phyloP scores from a whole-genome alignment of 2,113 vertebrate species.

The Elaphurus davidianus region DNA sequence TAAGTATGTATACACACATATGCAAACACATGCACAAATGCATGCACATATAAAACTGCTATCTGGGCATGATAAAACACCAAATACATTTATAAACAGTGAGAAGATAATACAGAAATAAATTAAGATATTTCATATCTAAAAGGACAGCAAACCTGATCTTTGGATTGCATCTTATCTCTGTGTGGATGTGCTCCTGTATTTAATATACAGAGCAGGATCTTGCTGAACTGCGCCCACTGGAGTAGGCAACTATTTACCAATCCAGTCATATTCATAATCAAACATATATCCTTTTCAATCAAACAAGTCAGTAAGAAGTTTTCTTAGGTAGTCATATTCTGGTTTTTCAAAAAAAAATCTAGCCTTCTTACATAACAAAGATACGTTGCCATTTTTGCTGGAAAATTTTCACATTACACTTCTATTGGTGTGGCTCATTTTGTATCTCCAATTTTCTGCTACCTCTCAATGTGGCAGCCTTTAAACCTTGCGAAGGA shows the following conservation, averaged over 20 bases:
- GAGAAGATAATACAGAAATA: background rate
- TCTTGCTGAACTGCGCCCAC: conserved; percentile 81
- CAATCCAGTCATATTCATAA: conserved; percentile 96
- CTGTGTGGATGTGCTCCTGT: conserved; percentile 84
- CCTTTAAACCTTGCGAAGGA: conserved; percentile 98
- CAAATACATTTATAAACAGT: background rate
- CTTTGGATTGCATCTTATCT: conserved; percentile 84
- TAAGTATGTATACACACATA: background rate
- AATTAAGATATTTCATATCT: background rate
- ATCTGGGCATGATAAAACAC: background rate
- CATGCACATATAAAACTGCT: background rate
- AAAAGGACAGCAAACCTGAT: conserved; percentile 80
- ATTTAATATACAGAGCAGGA: conserved; percentile 73
- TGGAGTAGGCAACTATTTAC: conserved; percentile 90
- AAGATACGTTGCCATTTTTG: conserved; percentile 96
- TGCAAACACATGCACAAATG: background rate
- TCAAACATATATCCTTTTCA: conserved; percentile 92
- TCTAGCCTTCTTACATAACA: conserved; percentile 94
- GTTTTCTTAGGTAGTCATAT: conserved; percentile 96
- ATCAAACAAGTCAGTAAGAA: conserved; percentile 96
- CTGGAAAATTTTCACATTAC: conserved; percentile 90
- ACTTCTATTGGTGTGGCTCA: conserved; percentile 92
- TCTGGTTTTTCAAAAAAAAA: conserved; percentile 96
- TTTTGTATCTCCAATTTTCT: conserved; percentile 98
- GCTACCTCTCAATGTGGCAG: conserved; percentile 96